Evolutionary conservation across 2,113 vertebrate genomes (phyloP).

Genomic region (Mixornis gularis): DNA sequence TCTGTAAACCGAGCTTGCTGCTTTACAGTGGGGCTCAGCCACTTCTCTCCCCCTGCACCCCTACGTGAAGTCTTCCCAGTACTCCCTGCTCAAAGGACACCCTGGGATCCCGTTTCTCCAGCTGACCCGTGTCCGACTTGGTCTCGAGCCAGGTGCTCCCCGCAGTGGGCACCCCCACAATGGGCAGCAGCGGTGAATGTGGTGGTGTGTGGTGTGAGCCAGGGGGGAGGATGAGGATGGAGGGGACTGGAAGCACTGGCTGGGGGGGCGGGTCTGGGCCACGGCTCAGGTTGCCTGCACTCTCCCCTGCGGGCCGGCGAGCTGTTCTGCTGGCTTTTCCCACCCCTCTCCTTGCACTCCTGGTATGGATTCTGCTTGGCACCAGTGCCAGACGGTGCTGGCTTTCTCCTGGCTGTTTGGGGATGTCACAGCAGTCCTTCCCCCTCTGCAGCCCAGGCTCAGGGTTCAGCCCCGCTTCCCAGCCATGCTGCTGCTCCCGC

Average conservation of each 20-base stretch:
- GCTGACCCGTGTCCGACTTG: rapidly evolving
- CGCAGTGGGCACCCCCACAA: rapidly evolving
- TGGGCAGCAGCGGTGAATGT: rapidly evolving
- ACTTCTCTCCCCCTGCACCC: not conserved
- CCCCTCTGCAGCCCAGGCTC: not conserved
- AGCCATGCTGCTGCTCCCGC: not conserved
- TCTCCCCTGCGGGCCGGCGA: rapidly evolving
- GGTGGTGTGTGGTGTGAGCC: not conserved
- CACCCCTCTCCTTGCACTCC: not conserved
- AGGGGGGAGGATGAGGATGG: not conserved
- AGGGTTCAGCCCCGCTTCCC: rapidly evolving
- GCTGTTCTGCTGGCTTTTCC: not conserved
- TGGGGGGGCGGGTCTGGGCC: not conserved
- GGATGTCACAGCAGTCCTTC: not conserved
- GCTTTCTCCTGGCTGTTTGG: not conserved
- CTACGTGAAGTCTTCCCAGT: not conserved
- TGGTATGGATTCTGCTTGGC: not conserved
- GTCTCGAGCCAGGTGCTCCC: rapidly evolving
- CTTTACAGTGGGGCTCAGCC: not conserved
- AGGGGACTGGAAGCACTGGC: not conserved
- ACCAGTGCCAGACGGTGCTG: not conserved
- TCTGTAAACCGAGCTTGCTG: not conserved
- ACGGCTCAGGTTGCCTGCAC: not conserved
- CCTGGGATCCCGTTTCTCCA: not conserved
- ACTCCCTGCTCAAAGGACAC: not conserved